Percentiles rank a stretch among this genome's conserved stretches.
phyloP scores from a whole-genome alignment of 1,140 invertebrate genomes.

The Campoletis sonorensis region DNA sequence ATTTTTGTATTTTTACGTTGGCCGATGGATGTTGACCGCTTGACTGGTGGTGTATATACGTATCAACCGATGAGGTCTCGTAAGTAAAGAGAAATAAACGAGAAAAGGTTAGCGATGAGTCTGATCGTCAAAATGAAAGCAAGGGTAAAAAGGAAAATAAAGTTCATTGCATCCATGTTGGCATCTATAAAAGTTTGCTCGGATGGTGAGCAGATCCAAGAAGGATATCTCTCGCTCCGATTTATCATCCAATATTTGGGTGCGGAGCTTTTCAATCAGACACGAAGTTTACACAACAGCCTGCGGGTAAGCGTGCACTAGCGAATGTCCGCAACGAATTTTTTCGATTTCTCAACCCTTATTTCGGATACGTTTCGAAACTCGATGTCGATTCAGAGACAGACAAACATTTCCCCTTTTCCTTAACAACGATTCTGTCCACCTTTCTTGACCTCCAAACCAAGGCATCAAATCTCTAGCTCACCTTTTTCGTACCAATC shows the following conservation, averaged over 20 bases:
- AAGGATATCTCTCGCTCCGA: constrained; percentile 58
- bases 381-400: constrained; percentile 68
- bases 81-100: background rate
- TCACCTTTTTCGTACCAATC: background rate
- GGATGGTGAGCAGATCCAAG: constrained; percentile 11
- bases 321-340: constrained; percentile 43
- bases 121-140: constrained; percentile 9
- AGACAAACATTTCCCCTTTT: constrained; percentile 69
- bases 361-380: constrained; percentile 61
- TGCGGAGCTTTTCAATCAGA: constrained; percentile 74
- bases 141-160: constrained; percentile 52
- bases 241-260: constrained; percentile 76
- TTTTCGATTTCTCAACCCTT: constrained; percentile 59
- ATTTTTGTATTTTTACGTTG: background rate
- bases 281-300: constrained; percentile 73
- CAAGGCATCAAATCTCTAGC: background rate
- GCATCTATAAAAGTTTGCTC: background rate
- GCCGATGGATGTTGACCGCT: background rate
- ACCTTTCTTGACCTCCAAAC: background rate
- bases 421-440: background rate
- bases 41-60: background rate
- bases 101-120: constrained; percentile 23
- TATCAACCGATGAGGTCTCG: too few species aligned
- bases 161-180: constrained; percentile 18
- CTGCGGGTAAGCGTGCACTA: constrained; percentile 60